phyloP scores from a whole-genome alignment of 2,888 invertebrate genomes.

The Cancer borealis region DNA sequence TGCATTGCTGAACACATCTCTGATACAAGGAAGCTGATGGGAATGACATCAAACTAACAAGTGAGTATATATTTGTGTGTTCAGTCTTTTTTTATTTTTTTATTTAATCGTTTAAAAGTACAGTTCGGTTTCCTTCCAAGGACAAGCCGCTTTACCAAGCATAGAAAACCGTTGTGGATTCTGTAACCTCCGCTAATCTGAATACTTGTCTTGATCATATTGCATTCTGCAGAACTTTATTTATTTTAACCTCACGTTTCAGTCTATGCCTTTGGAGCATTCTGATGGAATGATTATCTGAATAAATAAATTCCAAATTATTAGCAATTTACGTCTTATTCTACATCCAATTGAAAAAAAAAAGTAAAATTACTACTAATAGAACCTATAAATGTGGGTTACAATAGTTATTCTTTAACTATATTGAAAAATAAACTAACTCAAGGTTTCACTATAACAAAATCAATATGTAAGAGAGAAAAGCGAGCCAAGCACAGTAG shows the following conservation, averaged over 20 bases:
- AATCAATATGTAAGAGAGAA: background rate
- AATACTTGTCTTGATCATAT: background rate
- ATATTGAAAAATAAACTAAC: background rate
- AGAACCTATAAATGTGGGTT: background rate
- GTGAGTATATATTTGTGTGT: background rate
- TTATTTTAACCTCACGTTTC: background rate
- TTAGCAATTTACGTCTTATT: background rate
- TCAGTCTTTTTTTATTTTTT: background rate
- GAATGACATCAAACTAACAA: background rate
- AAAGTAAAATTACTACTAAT: background rate
- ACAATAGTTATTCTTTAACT: background rate
- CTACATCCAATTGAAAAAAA: background rate
- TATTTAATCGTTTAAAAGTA: background rate
- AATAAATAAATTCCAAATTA: background rate
- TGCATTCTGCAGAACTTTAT: background rate
- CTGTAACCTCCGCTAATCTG: background rate
- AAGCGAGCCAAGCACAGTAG: conserved; percentile 14
- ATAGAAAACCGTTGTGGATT: background rate
- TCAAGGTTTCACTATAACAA: background rate
- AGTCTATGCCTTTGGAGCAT: background rate
- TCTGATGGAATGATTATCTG: background rate
- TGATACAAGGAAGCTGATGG: background rate
- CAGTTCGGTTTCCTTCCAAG: background rate
- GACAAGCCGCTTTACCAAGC: background rate
- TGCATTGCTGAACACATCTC: background rate